A percentile compares a stretch with the other conserved stretches of the same genome.
Evolutionary conservation across 2,797 vertebrate genomes (phyloP).

Genomic region (Urophycis tenuis): DNA sequence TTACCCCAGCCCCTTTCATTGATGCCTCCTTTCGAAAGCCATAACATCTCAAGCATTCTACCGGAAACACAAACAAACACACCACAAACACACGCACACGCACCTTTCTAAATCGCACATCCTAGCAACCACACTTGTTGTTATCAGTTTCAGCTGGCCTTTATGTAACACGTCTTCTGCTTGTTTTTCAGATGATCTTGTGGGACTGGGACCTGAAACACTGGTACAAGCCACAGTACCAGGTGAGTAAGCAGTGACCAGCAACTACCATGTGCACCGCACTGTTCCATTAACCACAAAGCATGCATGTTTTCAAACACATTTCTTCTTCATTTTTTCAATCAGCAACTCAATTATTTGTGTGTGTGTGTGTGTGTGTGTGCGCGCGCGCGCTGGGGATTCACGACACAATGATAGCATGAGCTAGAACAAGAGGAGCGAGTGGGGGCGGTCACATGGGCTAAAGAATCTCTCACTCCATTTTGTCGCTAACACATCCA

Average conservation of each 20-base stretch:
- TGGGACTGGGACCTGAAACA: constrained; percentile 99
- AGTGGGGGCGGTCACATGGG: neutral
- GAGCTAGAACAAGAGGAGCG: neutral
- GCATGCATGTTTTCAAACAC: neutral
- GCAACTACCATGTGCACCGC: neutral
- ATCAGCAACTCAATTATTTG: neutral
- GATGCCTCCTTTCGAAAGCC: constrained; percentile 15
- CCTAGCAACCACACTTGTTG: neutral
- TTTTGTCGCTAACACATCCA: constrained; percentile 11
- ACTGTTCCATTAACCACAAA: neutral
- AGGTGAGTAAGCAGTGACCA: constrained; percentile 75
- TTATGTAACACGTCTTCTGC: constrained; percentile 20
- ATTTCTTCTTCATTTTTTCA: neutral
- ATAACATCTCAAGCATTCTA: constrained; percentile 5
- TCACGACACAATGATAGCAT: neutral
- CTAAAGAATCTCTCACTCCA: constrained; percentile 12
- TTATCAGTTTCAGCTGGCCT: constrained; percentile 28
- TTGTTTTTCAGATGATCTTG: constrained; percentile 90
- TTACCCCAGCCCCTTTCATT: neutral
- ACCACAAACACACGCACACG: neutral
- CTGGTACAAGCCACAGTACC: constrained; percentile 94
- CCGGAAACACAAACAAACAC: constrained; percentile 21
- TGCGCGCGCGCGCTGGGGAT: neutral
- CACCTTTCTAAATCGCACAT: neutral
- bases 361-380: neutral